Percentiles rank a stretch among this genome's conserved stretches.
phyloP scores from a whole-genome alignment of 2,888 invertebrate species.

The Lithophane leautieri region DNA sequence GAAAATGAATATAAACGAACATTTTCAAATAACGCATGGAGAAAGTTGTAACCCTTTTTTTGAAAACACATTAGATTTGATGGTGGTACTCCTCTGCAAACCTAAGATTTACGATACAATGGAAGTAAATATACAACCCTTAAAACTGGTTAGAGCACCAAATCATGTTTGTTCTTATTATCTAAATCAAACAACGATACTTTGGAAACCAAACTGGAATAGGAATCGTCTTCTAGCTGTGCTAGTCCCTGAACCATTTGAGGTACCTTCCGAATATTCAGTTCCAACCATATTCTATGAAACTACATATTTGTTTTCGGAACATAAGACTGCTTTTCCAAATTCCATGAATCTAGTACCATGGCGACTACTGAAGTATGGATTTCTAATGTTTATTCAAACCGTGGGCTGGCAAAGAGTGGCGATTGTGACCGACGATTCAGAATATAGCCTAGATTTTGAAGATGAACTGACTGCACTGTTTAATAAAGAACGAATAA shows the following conservation, averaged over 20 bases:
- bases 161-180: neutral
- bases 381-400: conserved; percentile 60
- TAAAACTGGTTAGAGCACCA: conserved; percentile 3
- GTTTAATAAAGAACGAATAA: conserved; percentile 57
- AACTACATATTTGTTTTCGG: conserved; percentile 30
- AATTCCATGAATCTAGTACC: conserved; percentile 49
- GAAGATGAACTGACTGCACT: conserved; percentile 60
- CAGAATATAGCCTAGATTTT: conserved; percentile 66
- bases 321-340: conserved; percentile 32
- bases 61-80: neutral
- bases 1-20: neutral
- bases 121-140: neutral
- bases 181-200: neutral
- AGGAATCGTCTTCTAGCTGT: conserved; percentile 41
- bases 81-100: conserved; percentile 48
- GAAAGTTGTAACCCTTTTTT: conserved; percentile 17
- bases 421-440: conserved; percentile 72
- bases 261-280: conserved; percentile 2
- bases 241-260: conserved; percentile 48
- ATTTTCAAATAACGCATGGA: neutral
- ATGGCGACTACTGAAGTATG: conserved; percentile 47
- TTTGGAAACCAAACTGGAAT: neutral
- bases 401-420: conserved; percentile 67
- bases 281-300: conserved; percentile 62
- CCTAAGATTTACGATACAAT: rapidly evolving